phyloP scores from a whole-genome alignment of 2,888 invertebrate species.

The Cremastinae sp. region DNA sequence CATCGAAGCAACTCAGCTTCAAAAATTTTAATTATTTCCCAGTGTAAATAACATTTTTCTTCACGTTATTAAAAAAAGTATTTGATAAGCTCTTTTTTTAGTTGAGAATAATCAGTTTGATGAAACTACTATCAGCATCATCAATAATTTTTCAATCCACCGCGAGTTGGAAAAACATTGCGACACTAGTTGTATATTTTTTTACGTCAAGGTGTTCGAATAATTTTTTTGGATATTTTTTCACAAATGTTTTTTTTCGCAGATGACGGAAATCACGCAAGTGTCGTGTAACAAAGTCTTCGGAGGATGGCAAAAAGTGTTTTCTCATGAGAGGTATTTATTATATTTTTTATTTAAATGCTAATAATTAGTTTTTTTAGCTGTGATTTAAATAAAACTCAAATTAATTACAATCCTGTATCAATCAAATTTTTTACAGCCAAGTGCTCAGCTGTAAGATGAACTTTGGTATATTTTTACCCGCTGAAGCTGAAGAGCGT shows the following conservation, averaged over 20 bases:
- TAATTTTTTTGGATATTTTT: no score
- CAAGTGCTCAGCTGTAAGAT: constrained; percentile 91
- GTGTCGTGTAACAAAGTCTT: constrained; percentile 88
- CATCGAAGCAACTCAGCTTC: no score
- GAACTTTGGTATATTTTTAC: constrained; percentile 96
- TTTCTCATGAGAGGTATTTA: constrained; percentile 89
- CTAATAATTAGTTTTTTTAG: not conserved
- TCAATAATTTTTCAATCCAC: no score
- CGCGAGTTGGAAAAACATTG: no score
- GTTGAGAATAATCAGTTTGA: no score
- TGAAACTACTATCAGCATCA: no score
- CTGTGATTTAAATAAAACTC: not conserved
- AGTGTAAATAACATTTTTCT: no score
- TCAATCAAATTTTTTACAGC: constrained; percentile 78
- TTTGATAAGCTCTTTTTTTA: no score
- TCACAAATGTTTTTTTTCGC: constrained; percentile 75
- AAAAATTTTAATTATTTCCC: no score
- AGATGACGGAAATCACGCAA: constrained; percentile 83
- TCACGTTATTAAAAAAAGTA: no score
- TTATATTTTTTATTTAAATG: constrained; percentile 28
- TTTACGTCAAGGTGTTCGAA: no score
- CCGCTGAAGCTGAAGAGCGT: constrained; percentile 86
- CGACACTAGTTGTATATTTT: no score
- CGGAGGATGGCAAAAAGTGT: constrained; percentile 93
- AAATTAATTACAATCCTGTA: not conserved